Evolutionary conservation across 2,888 invertebrate genomes (phyloP).

Genomic region (Venusia cambrica): DNA sequence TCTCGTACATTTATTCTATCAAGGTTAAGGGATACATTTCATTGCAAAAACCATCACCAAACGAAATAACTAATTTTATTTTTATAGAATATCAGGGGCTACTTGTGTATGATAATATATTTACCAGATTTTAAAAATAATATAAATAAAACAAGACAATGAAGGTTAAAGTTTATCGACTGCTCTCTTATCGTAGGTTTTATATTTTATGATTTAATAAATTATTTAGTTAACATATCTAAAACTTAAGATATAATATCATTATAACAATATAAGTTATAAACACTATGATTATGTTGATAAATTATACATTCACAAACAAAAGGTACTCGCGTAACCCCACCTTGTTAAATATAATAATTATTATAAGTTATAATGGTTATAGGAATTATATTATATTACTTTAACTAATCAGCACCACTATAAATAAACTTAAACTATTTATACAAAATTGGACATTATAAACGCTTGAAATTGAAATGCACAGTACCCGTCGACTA

Average conservation of each 20-base stretch:
- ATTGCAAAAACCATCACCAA: too few species aligned
- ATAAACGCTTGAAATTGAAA: slow-evolving; percentile 57
- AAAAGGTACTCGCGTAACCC: slow-evolving; percentile 80
- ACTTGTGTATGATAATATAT: too few species aligned
- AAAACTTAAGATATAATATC: slow-evolving; percentile 9
- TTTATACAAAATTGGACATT: slow-evolving; percentile 76
- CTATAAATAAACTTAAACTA: slow-evolving; percentile 44
- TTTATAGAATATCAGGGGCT: too few species aligned
- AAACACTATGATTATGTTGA: slow-evolving; percentile 31
- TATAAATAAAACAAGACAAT: slow-evolving; percentile 29
- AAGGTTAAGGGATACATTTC: too few species aligned
- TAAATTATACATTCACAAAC: slow-evolving; percentile 45
- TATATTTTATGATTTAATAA: slow-evolving; percentile 7
- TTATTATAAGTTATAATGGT: slow-evolving; percentile 35
- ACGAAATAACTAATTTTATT: slow-evolving; percentile 6
- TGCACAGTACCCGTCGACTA: slow-evolving; percentile 80
- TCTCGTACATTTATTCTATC: too few species aligned
- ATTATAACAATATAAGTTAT: too few species aligned
- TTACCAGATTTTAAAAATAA: too few species aligned
- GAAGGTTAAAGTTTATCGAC: slow-evolving; percentile 37
- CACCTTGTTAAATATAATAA: slow-evolving; percentile 45
- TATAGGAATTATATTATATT: slow-evolving; percentile 39
- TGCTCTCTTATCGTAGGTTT: slow-evolving; percentile 25
- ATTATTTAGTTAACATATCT: slow-evolving; percentile 11
- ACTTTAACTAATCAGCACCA: slow-evolving; percentile 62